Evolutionary conservation across 2,113 vertebrate genomes (phyloP).

Genomic region (Myiozetetes cayanensis): DNA sequence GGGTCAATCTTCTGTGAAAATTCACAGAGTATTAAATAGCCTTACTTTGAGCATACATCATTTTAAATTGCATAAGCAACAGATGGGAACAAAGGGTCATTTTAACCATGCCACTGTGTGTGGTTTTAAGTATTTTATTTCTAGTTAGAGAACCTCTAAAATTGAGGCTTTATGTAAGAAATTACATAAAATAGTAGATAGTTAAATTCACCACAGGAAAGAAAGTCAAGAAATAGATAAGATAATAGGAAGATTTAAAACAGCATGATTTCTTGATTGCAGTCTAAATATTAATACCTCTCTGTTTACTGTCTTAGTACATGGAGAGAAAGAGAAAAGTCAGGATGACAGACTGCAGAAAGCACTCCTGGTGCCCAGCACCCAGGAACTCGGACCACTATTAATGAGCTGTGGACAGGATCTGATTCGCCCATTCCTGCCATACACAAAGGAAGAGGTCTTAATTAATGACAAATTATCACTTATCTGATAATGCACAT

Average conservation of each 20-base stretch:
- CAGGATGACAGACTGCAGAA: neutral
- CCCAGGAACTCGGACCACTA: neutral
- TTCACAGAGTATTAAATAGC: constrained; percentile 19
- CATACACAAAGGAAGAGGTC: neutral
- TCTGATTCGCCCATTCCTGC: neutral
- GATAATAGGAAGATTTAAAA: constrained; percentile 43
- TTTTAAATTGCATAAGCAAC: constrained; percentile 20
- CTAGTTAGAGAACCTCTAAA: neutral
- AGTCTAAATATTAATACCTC: constrained; percentile 20
- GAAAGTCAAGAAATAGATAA: constrained; percentile 18
- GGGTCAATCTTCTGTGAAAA: constrained; percentile 21
- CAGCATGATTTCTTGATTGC: constrained; percentile 33
- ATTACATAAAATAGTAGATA: constrained; percentile 32
- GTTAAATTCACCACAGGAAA: constrained; percentile 30
- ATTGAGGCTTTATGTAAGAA: neutral
- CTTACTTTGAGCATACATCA: neutral
- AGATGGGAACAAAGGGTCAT: constrained; percentile 28
- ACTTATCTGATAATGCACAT: neutral
- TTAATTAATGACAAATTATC: constrained; percentile 8
- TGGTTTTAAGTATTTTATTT: neutral
- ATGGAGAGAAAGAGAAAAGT: neutral
- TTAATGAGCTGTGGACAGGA: neutral
- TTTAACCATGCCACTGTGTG: neutral
- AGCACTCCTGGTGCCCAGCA: neutral
- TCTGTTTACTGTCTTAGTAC: neutral